These are phyloP conservation scores for Sebastes trivittatus DNA, from an alignment of 2,797 vertebrate species.

Conservation along the genomic window DNA sequence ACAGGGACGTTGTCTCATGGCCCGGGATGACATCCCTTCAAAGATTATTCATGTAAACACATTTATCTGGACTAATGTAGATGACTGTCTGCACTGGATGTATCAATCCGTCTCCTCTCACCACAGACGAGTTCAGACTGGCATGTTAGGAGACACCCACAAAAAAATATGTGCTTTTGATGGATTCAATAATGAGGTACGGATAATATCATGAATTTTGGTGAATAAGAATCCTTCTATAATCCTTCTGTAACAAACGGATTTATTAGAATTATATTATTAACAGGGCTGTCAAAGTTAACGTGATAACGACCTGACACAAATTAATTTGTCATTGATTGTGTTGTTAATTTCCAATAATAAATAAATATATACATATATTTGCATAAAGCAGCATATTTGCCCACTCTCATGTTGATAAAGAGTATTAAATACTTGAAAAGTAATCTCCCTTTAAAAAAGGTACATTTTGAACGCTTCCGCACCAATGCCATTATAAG, in stretches of 20 bases:
- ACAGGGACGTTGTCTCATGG: constrained; percentile 7
- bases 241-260: background rate
- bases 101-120: constrained; percentile 16
- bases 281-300: no score
- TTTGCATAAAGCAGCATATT: no score
- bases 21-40: constrained; percentile 32
- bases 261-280: background rate
- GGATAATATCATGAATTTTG: background rate
- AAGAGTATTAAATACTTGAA: no score
- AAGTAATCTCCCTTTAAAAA: no score
- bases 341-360: no score
- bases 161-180: background rate
- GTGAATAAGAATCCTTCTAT: background rate
- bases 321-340: no score
- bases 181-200: background rate
- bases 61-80: constrained; percentile 46
- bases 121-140: background rate
- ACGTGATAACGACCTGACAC: accelerated
- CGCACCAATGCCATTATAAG: no score
- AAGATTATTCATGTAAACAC: constrained; percentile 60
- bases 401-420: no score
- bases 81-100: constrained; percentile 3
- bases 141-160: background rate
- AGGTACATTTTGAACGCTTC: no score
- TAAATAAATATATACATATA: no score